Percentiles rank a stretch among this genome's conserved stretches.
These are phyloP conservation scores for Campoletis sonorensis DNA, from an alignment of 1,140 invertebrate species.

Conservation along the genomic window DNA sequence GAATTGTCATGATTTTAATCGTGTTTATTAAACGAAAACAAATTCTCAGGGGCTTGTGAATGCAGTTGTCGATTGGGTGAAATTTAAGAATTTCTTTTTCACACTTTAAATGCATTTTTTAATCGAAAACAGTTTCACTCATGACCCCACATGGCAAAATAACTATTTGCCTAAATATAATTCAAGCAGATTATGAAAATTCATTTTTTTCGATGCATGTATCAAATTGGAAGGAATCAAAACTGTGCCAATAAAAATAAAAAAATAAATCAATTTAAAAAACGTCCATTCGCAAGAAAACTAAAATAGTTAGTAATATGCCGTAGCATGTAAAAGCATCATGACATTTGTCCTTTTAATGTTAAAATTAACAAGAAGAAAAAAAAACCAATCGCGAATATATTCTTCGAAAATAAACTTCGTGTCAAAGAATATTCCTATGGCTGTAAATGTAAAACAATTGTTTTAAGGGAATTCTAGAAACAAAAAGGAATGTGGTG, in stretches of 20 bases:
- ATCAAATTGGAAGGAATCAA: background rate
- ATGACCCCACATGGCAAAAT: background rate
- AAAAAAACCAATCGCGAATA: background rate
- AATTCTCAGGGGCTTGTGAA: too few relatives aligned
- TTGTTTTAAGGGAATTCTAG: too few relatives aligned
- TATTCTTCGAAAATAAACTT: too few relatives aligned
- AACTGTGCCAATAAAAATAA: background rate
- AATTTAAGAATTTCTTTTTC: too few relatives aligned
- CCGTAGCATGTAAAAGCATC: slow-evolving; percentile 65
- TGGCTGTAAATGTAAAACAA: background rate
- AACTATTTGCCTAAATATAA: background rate
- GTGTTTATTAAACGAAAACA: background rate
- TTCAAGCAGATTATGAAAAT: background rate
- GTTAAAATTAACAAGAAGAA: too few relatives aligned
- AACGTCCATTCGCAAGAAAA: background rate
- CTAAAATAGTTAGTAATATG: background rate
- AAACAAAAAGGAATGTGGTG: too few relatives aligned
- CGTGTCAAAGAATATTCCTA: background rate
- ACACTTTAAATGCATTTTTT: too few relatives aligned
- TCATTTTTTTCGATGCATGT: slow-evolving; percentile 2
- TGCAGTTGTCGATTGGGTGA: too few relatives aligned
- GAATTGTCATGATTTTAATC: background rate
- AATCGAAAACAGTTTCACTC: background rate
- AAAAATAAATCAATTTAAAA: too few relatives aligned
- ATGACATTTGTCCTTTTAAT: slow-evolving; percentile 57